These are phyloP conservation scores for Ecdyonurus torrentis DNA, from an alignment of 2,888 invertebrate species.

Conservation along the genomic window DNA sequence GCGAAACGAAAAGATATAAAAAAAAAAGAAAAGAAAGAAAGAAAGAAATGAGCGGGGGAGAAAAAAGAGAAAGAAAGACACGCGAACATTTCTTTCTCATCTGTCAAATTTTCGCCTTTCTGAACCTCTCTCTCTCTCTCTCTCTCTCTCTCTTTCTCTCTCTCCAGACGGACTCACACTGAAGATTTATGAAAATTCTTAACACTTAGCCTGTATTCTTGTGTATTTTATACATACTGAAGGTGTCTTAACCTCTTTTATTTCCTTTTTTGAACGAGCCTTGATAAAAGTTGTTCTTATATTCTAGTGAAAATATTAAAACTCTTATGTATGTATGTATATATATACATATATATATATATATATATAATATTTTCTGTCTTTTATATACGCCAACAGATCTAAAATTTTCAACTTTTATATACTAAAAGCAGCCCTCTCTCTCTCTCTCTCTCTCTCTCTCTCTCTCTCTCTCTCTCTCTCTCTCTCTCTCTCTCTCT, in stretches of 20 bases:
- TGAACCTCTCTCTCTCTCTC: neutral
- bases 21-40: too few species aligned
- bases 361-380: neutral
- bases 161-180: neutral
- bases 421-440: too few species aligned
- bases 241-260: neutral
- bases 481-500: too few species aligned
- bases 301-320: neutral
- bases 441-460: too few species aligned
- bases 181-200: neutral
- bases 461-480: too few species aligned
- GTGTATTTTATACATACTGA: too few species aligned
- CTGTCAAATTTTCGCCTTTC: neutral
- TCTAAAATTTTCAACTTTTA: neutral
- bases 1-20: too few species aligned
- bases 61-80: neutral
- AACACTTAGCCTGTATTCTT: neutral
- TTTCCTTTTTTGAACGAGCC: neutral
- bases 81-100: neutral
- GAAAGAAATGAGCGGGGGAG: neutral
- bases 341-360: too few species aligned
- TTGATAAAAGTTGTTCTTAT: neutral
- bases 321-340: too few species aligned
- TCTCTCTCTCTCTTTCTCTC: neutral
- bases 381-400: neutral